Conservation (phyloP, 2,888 invertebrate genomes). For the Griposia aprilina region DNA sequence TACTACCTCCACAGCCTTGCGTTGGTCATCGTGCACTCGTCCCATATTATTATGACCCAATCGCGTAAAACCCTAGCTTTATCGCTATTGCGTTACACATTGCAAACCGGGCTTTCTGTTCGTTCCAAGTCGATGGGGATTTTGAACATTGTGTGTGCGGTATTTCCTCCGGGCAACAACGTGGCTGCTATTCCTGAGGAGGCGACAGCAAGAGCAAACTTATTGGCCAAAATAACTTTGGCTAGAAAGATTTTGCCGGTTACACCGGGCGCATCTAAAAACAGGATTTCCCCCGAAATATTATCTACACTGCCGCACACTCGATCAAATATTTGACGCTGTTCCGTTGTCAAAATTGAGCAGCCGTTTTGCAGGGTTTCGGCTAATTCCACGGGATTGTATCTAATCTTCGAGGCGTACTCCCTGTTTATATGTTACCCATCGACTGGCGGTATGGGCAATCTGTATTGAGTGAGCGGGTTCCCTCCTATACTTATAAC, state of each 20-base stretch:
- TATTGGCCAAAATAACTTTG: too few species aligned
- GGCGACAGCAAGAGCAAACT: background rate
- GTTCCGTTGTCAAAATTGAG: background rate
- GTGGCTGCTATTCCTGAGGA: background rate
- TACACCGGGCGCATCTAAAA: too few species aligned
- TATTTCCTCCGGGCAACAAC: too few species aligned
- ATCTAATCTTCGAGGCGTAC: background rate
- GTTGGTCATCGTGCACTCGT: background rate
- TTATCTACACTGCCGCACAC: constrained; percentile 2
- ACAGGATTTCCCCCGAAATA: too few species aligned
- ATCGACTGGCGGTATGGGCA: background rate
- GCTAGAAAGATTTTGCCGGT: too few species aligned
- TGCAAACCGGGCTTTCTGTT: background rate
- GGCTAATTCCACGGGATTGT: background rate
- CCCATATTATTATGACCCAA: background rate
- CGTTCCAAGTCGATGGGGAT: background rate
- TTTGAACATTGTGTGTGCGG: background rate
- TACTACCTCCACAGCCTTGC: too few species aligned
- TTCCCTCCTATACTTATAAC: too few species aligned
- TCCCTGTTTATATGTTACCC: background rate
- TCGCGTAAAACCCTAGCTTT: background rate
- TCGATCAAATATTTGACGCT: background rate
- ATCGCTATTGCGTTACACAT: background rate
- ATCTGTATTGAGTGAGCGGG: background rate
- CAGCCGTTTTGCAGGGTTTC: background rate